Evolutionary conservation across 2,888 invertebrate species (phyloP).

Genomic region (Thumatha senex): DNA sequence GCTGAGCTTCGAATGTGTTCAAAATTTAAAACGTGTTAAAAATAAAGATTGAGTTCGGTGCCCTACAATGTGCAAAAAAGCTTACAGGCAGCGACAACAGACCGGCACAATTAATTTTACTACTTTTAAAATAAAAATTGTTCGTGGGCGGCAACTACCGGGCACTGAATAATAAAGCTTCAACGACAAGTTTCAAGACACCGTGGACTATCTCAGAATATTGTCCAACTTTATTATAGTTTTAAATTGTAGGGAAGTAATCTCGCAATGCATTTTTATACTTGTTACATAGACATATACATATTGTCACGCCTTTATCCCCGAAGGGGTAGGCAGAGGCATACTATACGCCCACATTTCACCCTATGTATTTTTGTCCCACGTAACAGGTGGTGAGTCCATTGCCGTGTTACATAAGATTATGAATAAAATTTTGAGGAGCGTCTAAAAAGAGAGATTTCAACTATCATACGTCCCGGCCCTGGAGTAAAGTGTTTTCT

Average conservation of each 20-base stretch:
- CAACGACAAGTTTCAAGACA: slow-evolving; percentile 18
- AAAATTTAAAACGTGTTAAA: no score
- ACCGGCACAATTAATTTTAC: slow-evolving; percentile 10
- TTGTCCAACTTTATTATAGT: slow-evolving; percentile 14
- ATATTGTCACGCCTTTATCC: no score
- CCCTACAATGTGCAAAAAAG: background rate
- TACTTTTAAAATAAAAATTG: slow-evolving; percentile 16
- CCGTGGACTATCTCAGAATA: slow-evolving; percentile 19
- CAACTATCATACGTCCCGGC: no score
- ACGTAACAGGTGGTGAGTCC: no score
- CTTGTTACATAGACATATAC: background rate
- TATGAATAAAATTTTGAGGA: no score
- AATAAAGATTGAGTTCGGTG: background rate
- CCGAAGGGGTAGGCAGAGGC: no score
- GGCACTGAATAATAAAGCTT: slow-evolving; percentile 19
- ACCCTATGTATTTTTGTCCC: no score
- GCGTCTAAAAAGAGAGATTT: no score
- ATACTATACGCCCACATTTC: no score
- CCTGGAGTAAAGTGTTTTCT: no score
- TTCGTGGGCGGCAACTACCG: slow-evolving; percentile 14
- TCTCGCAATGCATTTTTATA: background rate
- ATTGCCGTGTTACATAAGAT: no score
- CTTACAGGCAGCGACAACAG: background rate
- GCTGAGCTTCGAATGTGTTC: no score
- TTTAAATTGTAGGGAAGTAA: slow-evolving; percentile 5